Evolutionary conservation across 2,888 invertebrate species (phyloP).

Genomic region (Rhodophaea formosa): DNA sequence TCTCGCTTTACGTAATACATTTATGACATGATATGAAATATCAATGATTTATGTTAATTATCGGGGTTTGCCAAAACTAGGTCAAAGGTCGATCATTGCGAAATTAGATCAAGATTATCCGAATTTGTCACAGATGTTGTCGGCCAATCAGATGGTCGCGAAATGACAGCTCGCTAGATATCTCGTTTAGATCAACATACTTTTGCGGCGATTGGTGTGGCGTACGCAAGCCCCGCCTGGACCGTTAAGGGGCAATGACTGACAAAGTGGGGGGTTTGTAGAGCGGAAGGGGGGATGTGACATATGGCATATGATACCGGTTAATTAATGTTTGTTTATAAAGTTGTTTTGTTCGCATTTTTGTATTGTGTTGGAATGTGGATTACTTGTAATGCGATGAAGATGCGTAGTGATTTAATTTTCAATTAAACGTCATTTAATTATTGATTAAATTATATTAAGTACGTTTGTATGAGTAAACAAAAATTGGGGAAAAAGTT

Average conservation of each 20-base stretch:
- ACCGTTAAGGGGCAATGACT: constrained; percentile 77
- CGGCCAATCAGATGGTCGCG: constrained; percentile 72
- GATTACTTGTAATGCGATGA: not conserved
- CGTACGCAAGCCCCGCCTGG: constrained; percentile 71
- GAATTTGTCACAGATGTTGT: constrained; percentile 57
- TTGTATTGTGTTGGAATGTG: constrained; percentile 6
- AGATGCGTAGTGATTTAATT: not conserved
- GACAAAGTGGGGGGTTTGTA: constrained; percentile 74
- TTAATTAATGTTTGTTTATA: constrained; percentile 54
- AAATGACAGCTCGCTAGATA: constrained; percentile 78
- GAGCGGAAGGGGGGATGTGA: constrained; percentile 67
- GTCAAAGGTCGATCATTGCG: constrained; percentile 48
- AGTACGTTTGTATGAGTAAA: not conserved
- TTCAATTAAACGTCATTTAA: not conserved
- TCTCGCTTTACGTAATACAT: not conserved
- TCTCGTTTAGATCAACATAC: constrained; percentile 73
- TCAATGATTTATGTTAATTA: not conserved
- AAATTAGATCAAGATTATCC: constrained; percentile 60
- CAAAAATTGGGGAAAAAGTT: too few relatives aligned
- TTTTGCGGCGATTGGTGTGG: constrained; percentile 73
- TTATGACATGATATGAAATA: not conserved
- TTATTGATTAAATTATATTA: not conserved
- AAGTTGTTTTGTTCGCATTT: constrained; percentile 16
- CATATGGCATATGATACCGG: constrained; percentile 60
- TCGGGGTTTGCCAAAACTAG: constrained; percentile 26